Base-by-base conservation (phyloP, 2,797 vertebrate genomes). In the Enteromius trimaculatus region DNA sequence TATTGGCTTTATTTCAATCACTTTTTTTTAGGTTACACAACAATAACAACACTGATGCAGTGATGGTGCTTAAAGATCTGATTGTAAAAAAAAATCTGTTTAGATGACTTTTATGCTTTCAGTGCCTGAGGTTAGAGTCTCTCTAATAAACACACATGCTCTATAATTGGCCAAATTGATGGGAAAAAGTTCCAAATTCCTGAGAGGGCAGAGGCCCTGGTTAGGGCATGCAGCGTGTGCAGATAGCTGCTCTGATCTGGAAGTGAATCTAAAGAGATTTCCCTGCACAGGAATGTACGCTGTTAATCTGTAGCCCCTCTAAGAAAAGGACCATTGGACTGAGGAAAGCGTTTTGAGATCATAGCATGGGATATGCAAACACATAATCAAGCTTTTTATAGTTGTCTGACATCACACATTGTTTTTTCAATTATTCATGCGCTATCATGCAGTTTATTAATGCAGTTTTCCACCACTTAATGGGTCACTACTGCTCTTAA, bases 101-200 rank as follows among this genome's bases (percentile, higher is more conserved):
- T 29, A 44, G 39, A 26, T 16, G 86, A 89, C 86, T 91, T 92
- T 89, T 91, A 91, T 92, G 86, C 84, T 83, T 78, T 81, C 87
- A 88, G 89, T 87, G 87, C 91, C 91, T 88, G 87, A 91, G 92
- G 91, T 92, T 92, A 92, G 84, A 87, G 85, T 88, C 88, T 92
- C 81, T 88, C 85, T 90, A 91, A 90, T 91, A 90, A 94, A 90
- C 89, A 90, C 91, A 94, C 93, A 86, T 86, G 90, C 87, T 75
- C 70, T 87, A 91, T 92, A 92, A 94, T 93, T 93, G 91, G 86
- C 80, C 88, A 91, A 93, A 93, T 93, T 93, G 90, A 86, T 84
- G 83, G 83, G 85, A 62, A 92, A 89, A 76, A 86, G 85, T 86
- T 87, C 78, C 78, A 90, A 90, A 93, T 93, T 94, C 92, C 91